Base-by-base conservation (phyloP, 1,140 invertebrate genomes). In the Rhagoletis zephyria region DNA sequence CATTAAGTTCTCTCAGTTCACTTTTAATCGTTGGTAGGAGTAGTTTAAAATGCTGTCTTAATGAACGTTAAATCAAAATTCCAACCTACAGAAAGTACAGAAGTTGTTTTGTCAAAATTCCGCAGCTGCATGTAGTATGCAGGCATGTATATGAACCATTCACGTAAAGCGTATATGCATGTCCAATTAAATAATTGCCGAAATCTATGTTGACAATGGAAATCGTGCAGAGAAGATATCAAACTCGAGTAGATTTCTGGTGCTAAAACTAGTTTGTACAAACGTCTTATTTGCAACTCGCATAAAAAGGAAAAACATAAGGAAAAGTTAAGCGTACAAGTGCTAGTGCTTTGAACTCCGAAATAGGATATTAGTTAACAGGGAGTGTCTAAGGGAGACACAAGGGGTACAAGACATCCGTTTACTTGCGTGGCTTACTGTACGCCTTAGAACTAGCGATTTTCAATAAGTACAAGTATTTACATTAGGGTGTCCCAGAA, bases 401-500 rank as follows among this genome's bases (percentile, higher is more conserved):
- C 67, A 74, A 30, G 67, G 67, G 45, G 42, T 48, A 70, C 10
- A 42, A 81, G 74, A 81, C 48, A 81, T 81, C 74, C 74, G 74
- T 81, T 81, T 59, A 59, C 74, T 81, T 81, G 74, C 48, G 48
- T 81, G 74, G 56, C 5, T 81, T 81, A 48, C 74, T 81, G 48
- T 56, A 81, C 45, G 48, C 45, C 45, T 81, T 45, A n/a, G 74
- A 81, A 30, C 56, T 56, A 56, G 48, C 74, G 16, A 81, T 56
- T 81, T 81, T 30, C 16, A 56, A 81, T 19, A 30, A 30, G 48
- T 51, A 81, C 6, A 74, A 2, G 40, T 74, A 14, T 12, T 74
- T 16, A 4, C 40, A 45, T 3, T 40, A 42, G 42, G 30, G 42
- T 42, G 14, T 60, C 12, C 12, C 42, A 63, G 10, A 63, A 14